Percentiles rank a stretch among this genome's conserved stretches.
phyloP scores from a whole-genome alignment of 1,140 invertebrate genomes.

The Drepana arcuata region DNA sequence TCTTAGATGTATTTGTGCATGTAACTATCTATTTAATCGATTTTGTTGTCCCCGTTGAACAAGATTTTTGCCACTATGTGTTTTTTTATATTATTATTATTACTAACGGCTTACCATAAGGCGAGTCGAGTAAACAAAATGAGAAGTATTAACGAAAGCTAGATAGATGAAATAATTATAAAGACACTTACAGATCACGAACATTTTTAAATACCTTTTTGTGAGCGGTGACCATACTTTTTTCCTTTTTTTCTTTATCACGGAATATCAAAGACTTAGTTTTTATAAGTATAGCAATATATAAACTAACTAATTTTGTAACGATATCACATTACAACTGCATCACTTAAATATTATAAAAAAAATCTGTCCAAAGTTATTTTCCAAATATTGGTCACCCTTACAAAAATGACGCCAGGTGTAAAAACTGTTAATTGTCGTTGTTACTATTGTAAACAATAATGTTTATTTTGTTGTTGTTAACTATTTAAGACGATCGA shows the following conservation, averaged over 20 bases:
- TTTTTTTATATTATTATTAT: no score
- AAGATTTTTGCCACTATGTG: no score
- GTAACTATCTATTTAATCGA: no score
- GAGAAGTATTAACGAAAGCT: no score
- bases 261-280: background rate
- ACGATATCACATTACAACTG: background rate
- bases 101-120: no score
- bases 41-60: no score
- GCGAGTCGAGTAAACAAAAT: no score
- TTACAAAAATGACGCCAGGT: constrained; percentile 25
- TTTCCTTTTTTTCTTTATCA: background rate
- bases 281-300: background rate
- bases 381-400: constrained; percentile 16
- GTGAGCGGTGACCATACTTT: background rate
- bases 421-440: constrained; percentile 39
- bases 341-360: no score
- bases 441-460: constrained; percentile 51
- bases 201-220: no score
- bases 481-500: constrained; percentile 56
- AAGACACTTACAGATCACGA: no score
- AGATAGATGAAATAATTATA: no score
- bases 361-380: background rate
- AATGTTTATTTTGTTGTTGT: constrained; percentile 63
- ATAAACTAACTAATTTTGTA: background rate
- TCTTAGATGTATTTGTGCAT: no score